Percentiles rank a stretch among this genome's conserved stretches.
Conservation (phyloP, 1,140 invertebrate species). For the Atta colombica region DNA sequence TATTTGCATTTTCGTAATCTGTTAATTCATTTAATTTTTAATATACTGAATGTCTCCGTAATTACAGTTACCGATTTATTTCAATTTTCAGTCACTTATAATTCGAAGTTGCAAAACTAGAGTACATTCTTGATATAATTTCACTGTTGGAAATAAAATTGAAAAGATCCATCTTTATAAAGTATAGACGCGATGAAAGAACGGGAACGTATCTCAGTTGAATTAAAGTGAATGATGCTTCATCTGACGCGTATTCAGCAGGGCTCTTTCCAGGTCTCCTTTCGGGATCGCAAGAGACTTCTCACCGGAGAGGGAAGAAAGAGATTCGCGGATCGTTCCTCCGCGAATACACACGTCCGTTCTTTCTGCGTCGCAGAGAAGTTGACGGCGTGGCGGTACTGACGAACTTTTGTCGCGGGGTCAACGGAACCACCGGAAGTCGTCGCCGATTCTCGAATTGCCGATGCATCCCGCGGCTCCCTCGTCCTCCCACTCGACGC, state of each 20-base stretch:
- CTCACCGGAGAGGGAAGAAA: background rate
- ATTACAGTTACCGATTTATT: background rate
- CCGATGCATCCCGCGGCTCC: slow-evolving; percentile 45
- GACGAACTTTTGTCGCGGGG: slow-evolving; percentile 72
- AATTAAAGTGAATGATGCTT: slow-evolving; percentile 21
- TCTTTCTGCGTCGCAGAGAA: slow-evolving; percentile 46
- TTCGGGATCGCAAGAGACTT: slow-evolving; percentile 17
- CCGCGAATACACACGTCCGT: slow-evolving; percentile 41
- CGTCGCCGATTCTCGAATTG: slow-evolving; percentile 77
- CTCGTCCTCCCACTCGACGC: slow-evolving; percentile 12
- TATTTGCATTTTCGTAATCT: background rate
- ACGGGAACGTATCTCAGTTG: slow-evolving; percentile 1
- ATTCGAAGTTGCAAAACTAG: background rate
- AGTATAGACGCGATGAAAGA: background rate
- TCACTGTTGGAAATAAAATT: slow-evolving; percentile 23
- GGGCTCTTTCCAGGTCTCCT: background rate
- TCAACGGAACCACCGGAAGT: slow-evolving; percentile 78
- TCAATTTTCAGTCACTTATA: background rate
- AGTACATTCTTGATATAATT: background rate
- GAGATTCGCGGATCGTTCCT: slow-evolving; percentile 28
- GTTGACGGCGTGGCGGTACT: slow-evolving; percentile 40
- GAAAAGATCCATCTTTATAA: slow-evolving; percentile 20
- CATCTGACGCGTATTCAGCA: background rate
- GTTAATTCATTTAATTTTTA: background rate
- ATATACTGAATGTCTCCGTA: background rate